Conservation (phyloP, 2,113 vertebrate species). For the Pimephales promelas region DNA sequence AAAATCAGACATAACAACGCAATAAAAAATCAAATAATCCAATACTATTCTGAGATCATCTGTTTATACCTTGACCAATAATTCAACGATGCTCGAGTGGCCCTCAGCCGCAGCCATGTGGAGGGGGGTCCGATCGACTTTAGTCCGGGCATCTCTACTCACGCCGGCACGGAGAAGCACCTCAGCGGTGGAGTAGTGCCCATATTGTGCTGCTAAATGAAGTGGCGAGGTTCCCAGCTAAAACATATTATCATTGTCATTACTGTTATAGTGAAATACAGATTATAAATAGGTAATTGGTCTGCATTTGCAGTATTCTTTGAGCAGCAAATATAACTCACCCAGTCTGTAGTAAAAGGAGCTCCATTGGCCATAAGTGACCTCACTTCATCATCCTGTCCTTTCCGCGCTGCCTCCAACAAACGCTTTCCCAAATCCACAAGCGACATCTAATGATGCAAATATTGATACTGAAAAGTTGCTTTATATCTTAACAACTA, state of each 20-base stretch:
- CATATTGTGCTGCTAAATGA: slow-evolving; percentile 80
- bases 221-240: slow-evolving; percentile 83
- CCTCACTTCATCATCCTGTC: slow-evolving; percentile 81
- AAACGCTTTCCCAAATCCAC: slow-evolving; percentile 79
- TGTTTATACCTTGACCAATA: slow-evolving; percentile 76
- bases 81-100: slow-evolving; percentile 74
- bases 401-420: slow-evolving; percentile 78
- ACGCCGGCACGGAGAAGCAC: slow-evolving; percentile 81
- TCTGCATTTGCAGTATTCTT: no score
- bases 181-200: slow-evolving; percentile 81
- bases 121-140: slow-evolving; percentile 81
- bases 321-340: slow-evolving; percentile 49
- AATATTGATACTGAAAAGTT: not conserved
- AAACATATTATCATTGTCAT: not conserved
- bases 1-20: not conserved
- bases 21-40: not conserved
- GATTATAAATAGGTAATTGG: not conserved
- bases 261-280: not conserved
- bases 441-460: slow-evolving; percentile 76
- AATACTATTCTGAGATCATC: not conserved
- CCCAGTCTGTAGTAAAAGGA: slow-evolving; percentile 82
- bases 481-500: not conserved
- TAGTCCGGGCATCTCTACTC: slow-evolving; percentile 82
- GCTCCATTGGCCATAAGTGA: slow-evolving; percentile 79
- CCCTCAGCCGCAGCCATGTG: slow-evolving; percentile 82